Evolutionary conservation across 2,113 vertebrate species (phyloP), one percentile per base, ranked within the genome.

Genomic region (Grantiella picta): DNA sequence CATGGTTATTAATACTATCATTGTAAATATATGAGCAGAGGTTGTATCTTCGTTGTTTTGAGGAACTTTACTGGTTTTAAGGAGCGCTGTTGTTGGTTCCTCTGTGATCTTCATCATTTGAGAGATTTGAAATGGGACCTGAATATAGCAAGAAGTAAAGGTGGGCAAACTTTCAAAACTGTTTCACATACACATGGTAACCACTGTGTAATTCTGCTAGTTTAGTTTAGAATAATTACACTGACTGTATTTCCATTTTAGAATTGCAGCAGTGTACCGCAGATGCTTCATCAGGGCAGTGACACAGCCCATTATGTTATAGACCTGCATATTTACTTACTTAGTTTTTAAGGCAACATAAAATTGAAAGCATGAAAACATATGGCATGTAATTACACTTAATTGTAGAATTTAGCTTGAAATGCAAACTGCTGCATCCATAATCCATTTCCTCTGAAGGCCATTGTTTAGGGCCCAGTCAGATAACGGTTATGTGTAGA

Each of bases 341-440:
- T 91, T 82, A 59, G 36, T 76, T 96, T 93, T 85, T 35, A 85
- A 60, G 65, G 57, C 35, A 61, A 24, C 44, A 50, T 75, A 49
- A 94, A 96, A 88, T 33, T 44, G 35, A 47, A 85, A 77, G 33
- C 54, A 90, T 83, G 60, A 81, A 94, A 94, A 35, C 71, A 72
- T 80, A 69, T 63, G 76, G 64, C 38, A 22, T 4, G 9, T 81
- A 88, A 92, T 82, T 80, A 50, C 45, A 73, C n/a, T 92, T 73
- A 89, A 94, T 86, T 86, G 59, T 75, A 49, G 76, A 94, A 86
- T 93, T 92, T 54, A 90, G 54, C 82, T 78, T 90, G 76, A 92
- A 90, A 73, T 83, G 56, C 59, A 77, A 80, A 86, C 63, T 47
- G 54, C 68, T 6, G 10, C 33, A 16, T 73, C 73, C 54, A 63